Percentiles rank a stretch among this genome's conserved stretches.
These are phyloP conservation scores for Chrysina gloriosa DNA, from an alignment of 2,888 invertebrate species.

Conservation along the genomic window DNA sequence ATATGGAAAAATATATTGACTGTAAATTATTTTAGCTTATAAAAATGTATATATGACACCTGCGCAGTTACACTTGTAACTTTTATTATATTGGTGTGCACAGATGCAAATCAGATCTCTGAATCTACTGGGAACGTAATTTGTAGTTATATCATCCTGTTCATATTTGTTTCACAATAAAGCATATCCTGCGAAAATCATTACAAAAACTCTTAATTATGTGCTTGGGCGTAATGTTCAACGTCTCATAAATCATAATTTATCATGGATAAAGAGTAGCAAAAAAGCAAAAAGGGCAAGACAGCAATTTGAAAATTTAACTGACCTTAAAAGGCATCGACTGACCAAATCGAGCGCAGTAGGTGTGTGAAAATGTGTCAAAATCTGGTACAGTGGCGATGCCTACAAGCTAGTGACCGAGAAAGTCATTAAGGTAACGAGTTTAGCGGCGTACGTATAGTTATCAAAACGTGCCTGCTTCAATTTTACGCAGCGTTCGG, in stretches of 20 bases:
- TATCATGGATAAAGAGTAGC: slow-evolving; percentile 23
- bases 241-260: slow-evolving; percentile 13
- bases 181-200: too few species aligned
- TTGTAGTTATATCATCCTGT: too few species aligned
- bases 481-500: slow-evolving; percentile 34
- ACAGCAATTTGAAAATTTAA: slow-evolving; percentile 2
- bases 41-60: too few species aligned
- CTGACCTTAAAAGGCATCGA: slow-evolving; percentile 21
- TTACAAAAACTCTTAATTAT: slow-evolving; percentile 9
- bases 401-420: slow-evolving; percentile 41
- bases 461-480: slow-evolving; percentile 41
- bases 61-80: too few species aligned
- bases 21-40: too few species aligned
- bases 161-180: too few species aligned
- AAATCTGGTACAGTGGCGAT: slow-evolving; percentile 28
- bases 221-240: neutral
- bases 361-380: slow-evolving; percentile 35
- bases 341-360: slow-evolving; percentile 6
- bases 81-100: too few species aligned
- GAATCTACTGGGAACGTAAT: too few species aligned
- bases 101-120: too few species aligned
- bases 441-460: slow-evolving; percentile 41
- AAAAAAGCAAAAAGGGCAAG: neutral
- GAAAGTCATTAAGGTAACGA: slow-evolving; percentile 42
- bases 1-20: too few species aligned